Percentiles rank a stretch among this genome's conserved stretches.
phyloP scores from a whole-genome alignment of 1,140 invertebrate species.

The Aphidius gifuensis region DNA sequence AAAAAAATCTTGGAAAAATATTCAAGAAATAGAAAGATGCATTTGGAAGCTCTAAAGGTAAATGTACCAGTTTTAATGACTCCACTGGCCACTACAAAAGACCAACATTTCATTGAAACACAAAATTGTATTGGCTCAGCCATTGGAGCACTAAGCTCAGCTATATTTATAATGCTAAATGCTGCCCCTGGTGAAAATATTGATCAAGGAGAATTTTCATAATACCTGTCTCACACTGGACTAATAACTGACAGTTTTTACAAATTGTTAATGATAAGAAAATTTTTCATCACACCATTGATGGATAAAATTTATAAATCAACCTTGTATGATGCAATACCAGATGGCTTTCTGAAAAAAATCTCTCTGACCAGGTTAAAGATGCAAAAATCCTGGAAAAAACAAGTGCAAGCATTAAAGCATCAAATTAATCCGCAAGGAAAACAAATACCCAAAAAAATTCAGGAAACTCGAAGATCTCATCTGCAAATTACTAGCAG shows the following conservation, averaged over 20 bases:
- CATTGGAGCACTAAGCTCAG: constrained; percentile 20
- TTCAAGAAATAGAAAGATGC: constrained; percentile 17
- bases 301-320: constrained; percentile 20
- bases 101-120: constrained; percentile 24
- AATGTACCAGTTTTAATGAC: constrained; percentile 25
- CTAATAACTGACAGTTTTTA: constrained; percentile 18
- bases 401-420: constrained; percentile 10
- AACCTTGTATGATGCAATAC: constrained; percentile 10
- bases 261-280: constrained; percentile 18
- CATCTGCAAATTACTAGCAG: too few species aligned
- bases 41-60: constrained; percentile 25
- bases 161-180: constrained; percentile 5
- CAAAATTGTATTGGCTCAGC: constrained; percentile 30
- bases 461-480: too few species aligned
- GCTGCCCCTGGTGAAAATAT: constrained; percentile 11
- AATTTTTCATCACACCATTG: constrained; percentile 20
- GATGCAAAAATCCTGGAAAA: constrained; percentile 16
- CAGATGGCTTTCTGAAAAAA: constrained; percentile 21
- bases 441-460: too few species aligned
- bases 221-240: constrained; percentile 18
- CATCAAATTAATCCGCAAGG: constrained; percentile 2
- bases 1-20: too few species aligned
- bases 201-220: constrained; percentile 10
- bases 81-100: constrained; percentile 21
- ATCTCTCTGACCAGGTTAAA: constrained; percentile 21